phyloP scores from a whole-genome alignment of 2,113 vertebrate species.

The Anarhynchus alexandrinus region DNA sequence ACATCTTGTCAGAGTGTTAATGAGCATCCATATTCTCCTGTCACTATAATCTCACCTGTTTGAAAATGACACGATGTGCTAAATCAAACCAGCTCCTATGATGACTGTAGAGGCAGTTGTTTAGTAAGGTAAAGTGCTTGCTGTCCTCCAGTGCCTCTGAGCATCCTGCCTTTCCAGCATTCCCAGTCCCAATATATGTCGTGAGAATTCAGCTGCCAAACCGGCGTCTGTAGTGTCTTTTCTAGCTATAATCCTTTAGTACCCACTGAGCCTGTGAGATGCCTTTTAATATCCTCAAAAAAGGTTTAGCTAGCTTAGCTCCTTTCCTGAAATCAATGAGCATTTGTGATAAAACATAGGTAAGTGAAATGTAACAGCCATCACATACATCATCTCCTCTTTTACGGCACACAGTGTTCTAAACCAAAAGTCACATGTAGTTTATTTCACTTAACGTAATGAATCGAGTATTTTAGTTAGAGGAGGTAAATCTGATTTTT shows the following conservation, averaged over 20 bases:
- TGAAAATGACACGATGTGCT: neutral
- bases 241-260: neutral
- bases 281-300: neutral
- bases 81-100: neutral
- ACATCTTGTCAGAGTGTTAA: constrained; percentile 2
- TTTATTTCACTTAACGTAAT: neutral
- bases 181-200: neutral
- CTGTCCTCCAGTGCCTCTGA: neutral
- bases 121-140: neutral
- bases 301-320: neutral
- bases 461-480: neutral
- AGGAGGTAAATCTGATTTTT: neutral
- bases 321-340: neutral
- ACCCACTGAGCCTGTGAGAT: neutral
- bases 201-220: neutral
- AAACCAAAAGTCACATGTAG: neutral
- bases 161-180: neutral
- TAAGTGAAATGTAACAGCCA: neutral
- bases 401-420: neutral
- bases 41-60: neutral
- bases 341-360: neutral
- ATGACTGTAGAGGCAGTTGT: neutral
- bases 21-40: neutral
- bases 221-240: neutral
- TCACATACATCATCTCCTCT: neutral